Conservation (phyloP, 2,888 invertebrate genomes). For the Listrodromus nycthemerus region DNA sequence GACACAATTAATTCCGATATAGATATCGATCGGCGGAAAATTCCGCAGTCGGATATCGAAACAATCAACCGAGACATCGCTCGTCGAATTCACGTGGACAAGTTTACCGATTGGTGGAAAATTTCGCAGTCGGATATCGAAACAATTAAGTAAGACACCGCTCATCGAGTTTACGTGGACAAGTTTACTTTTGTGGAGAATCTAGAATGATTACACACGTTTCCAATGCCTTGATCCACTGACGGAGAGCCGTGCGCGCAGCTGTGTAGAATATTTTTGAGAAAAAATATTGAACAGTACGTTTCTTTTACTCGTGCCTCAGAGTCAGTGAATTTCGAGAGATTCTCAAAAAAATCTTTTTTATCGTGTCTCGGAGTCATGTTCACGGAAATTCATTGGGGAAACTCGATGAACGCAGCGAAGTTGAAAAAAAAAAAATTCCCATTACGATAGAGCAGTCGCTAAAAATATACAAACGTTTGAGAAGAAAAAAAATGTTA, state of each 20-base stretch:
- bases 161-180: slow-evolving; percentile 22
- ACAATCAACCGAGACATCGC: slow-evolving; percentile 38
- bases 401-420: too few relatives aligned
- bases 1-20: slow-evolving; percentile 36
- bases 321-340: neutral
- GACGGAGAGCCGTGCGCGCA: neutral
- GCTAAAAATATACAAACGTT: too few relatives aligned
- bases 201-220: slow-evolving; percentile 60
- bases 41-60: slow-evolving; percentile 30
- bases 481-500: too few relatives aligned
- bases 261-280: slow-evolving; percentile 8
- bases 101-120: slow-evolving; percentile 54
- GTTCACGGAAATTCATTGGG: too few relatives aligned
- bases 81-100: slow-evolving; percentile 25
- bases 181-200: slow-evolving; percentile 51
- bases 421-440: too few relatives aligned
- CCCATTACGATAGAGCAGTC: too few relatives aligned
- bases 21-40: slow-evolving; percentile 55
- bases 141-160: slow-evolving; percentile 40
- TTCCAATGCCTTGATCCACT: slow-evolving; percentile 58
- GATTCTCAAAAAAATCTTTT: too few relatives aligned
- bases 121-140: slow-evolving; percentile 31
- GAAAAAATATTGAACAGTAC: neutral
- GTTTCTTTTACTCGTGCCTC: neutral
- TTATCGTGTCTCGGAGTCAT: too few relatives aligned